These are phyloP conservation scores for Flabesymbios commensalis DNA, from an alignment of 2,888 invertebrate species.

Conservation along the genomic window DNA sequence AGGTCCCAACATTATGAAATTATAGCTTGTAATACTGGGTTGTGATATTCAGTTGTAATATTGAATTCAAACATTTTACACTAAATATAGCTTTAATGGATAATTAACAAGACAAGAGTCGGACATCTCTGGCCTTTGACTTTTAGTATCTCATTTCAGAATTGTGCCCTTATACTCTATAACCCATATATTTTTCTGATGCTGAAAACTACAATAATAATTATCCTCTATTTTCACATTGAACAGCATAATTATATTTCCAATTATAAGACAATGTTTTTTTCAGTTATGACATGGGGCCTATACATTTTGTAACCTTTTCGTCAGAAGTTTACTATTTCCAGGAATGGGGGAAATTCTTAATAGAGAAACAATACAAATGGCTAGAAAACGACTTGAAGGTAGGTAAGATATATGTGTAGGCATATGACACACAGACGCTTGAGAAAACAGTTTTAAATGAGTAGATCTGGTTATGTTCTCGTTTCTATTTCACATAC, in stretches of 20 bases:
- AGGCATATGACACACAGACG: no score
- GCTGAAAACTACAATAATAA: background rate
- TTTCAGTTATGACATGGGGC: slow-evolving; percentile 62
- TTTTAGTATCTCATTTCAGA: no score
- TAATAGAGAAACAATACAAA: slow-evolving; percentile 65
- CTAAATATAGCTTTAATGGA: no score
- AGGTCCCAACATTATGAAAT: no score
- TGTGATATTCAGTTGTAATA: no score
- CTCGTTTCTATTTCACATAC: no score
- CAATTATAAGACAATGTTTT: background rate
- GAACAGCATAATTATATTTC: background rate
- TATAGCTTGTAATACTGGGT: no score
- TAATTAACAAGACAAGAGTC: background rate
- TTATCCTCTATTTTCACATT: background rate
- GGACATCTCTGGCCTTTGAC: no score
- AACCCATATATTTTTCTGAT: background rate
- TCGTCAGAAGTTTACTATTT: slow-evolving; percentile 89
- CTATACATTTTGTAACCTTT: slow-evolving; percentile 75
- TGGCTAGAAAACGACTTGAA: slow-evolving; percentile 85
- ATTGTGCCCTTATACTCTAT: no score
- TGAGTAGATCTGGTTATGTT: no score
- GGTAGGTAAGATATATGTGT: slow-evolving; percentile 58
- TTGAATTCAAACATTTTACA: no score
- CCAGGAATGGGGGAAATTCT: slow-evolving; percentile 80
- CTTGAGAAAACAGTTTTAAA: no score